Evolutionary conservation across 2,888 invertebrate species (phyloP).

Genomic region (Chironomus riparius): DNA sequence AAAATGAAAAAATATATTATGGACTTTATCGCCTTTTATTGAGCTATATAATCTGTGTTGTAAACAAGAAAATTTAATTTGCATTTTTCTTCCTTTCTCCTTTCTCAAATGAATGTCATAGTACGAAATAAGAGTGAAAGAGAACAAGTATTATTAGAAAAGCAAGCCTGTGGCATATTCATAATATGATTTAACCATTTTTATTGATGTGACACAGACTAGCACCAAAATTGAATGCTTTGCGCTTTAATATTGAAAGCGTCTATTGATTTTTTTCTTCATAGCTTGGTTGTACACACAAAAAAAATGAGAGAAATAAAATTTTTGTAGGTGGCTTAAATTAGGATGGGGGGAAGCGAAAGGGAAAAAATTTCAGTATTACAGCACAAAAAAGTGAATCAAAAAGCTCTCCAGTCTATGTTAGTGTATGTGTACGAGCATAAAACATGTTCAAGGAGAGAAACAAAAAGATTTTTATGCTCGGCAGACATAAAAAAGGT

Average conservation of each 20-base stretch:
- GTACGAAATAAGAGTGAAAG: neutral
- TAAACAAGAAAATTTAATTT: conserved; percentile 12
- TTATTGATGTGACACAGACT: conserved; percentile 13
- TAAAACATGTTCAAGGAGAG: neutral
- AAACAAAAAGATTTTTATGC: neutral
- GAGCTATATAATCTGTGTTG: neutral
- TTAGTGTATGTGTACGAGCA: neutral
- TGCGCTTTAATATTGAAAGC: neutral
- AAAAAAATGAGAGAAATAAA: neutral
- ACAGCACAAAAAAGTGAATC: neutral
- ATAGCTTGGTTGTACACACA: neutral
- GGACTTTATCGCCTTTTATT: neutral
- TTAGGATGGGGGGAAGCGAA: neutral
- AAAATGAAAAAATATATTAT: neutral
- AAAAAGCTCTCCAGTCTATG: neutral
- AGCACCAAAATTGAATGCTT: conserved; percentile 8
- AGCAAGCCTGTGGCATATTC: neutral
- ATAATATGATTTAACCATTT: conserved; percentile 3
- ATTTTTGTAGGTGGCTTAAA: neutral
- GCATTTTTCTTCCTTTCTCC: neutral
- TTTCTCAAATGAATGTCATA: neutral
- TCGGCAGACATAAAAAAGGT: neutral
- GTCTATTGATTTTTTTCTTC: conserved; percentile 12
- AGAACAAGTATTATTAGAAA: neutral
- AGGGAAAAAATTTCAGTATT: neutral